phyloP scores from a whole-genome alignment of 2,113 vertebrate species.

The Carettochelys insculpta region DNA sequence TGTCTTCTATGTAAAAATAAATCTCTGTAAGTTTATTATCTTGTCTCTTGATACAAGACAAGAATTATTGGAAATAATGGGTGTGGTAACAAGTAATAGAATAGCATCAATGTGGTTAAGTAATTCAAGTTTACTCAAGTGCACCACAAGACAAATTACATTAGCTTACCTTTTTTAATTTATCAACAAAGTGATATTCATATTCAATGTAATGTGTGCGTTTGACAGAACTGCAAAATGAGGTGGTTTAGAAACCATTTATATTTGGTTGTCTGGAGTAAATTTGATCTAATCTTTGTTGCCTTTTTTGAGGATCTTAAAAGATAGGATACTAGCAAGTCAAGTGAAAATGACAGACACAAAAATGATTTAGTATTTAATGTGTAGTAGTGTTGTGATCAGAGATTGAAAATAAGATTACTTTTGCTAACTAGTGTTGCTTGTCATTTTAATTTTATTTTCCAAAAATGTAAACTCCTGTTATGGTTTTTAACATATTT shows the following conservation, averaged over 20 bases:
- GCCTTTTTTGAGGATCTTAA: not conserved
- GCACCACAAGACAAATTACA: not conserved
- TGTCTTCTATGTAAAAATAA: not conserved
- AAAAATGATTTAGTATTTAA: not conserved
- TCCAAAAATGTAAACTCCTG: not conserved
- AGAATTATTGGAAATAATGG: fast-evolving
- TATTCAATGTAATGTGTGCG: not conserved
- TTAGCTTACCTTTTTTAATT: not conserved
- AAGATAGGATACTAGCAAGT: not conserved
- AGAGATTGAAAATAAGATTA: not conserved
- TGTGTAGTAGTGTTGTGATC: not conserved
- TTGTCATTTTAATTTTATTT: not conserved
- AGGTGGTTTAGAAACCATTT: not conserved
- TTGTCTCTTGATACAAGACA: not conserved
- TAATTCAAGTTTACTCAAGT: not conserved
- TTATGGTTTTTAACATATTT: fast-evolving
- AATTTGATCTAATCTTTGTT: not conserved
- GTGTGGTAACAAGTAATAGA: not conserved
- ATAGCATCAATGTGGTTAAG: not conserved
- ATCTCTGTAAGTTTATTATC: not conserved
- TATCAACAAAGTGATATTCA: not conserved
- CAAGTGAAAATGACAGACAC: not conserved
- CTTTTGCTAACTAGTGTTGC: not conserved
- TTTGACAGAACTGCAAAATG: not conserved
- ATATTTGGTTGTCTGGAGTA: not conserved